These are phyloP conservation scores for Monodelphis domestica DNA, from an alignment of 2,797 vertebrate genomes.

Conservation along the genomic window DNA sequence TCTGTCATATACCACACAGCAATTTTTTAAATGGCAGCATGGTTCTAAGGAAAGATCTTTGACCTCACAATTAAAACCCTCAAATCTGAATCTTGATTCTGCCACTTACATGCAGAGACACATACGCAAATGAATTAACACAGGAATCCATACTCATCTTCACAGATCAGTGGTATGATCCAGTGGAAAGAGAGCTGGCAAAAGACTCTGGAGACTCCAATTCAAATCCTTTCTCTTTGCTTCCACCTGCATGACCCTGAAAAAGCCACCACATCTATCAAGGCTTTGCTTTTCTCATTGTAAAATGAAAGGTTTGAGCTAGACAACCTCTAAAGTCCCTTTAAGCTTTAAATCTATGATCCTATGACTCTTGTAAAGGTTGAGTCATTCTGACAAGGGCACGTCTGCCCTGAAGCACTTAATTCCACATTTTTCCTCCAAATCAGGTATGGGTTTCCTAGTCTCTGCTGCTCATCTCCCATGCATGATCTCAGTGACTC, in stretches of 20 bases:
- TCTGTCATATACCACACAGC: neutral
- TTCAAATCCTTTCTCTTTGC: neutral
- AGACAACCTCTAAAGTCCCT: neutral
- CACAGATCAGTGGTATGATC: neutral
- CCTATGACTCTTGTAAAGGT: neutral
- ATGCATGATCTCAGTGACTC: neutral
- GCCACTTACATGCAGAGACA: neutral
- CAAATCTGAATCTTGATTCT: neutral
- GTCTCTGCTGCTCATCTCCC: neutral
- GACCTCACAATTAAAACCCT: neutral
- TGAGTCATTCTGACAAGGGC: neutral
- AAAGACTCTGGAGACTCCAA: rapidly evolving
- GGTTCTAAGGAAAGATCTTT: neutral
- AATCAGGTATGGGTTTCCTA: neutral
- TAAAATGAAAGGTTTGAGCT: neutral
- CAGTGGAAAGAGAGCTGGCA: rapidly evolving
- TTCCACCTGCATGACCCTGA: rapidly evolving
- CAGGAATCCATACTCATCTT: neutral
- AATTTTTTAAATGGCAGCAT: neutral
- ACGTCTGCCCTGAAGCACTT: neutral
- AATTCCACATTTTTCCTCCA: neutral
- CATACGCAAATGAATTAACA: neutral
- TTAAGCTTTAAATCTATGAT: neutral
- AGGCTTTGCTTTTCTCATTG: neutral
- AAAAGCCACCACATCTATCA: rapidly evolving